These are phyloP conservation scores for Acrocera orbiculus DNA, from an alignment of 2,888 invertebrate species.

Conservation along the genomic window DNA sequence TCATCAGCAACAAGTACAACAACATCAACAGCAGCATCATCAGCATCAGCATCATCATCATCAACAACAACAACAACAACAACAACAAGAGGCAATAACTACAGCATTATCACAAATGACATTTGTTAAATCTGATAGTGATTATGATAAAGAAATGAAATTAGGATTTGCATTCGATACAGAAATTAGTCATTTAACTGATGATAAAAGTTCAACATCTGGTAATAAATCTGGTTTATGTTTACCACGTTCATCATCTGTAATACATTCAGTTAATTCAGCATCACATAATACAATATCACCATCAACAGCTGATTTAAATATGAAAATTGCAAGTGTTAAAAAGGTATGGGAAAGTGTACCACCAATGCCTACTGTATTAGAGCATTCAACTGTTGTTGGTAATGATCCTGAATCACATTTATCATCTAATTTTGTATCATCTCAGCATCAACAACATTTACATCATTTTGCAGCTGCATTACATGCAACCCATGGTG, in stretches of 20 bases:
- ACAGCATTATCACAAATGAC: constrained; percentile 46
- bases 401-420: constrained; percentile 13
- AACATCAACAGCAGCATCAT: constrained; percentile 12
- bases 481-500: constrained; percentile 12
- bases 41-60: constrained; percentile 7
- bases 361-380: constrained; percentile 47
- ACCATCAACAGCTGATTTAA: constrained; percentile 73
- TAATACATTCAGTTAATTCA: constrained; percentile 29
- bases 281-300: constrained; percentile 56
- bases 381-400: constrained; percentile 33
- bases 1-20: constrained; percentile 13
- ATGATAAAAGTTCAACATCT: constrained; percentile 37
- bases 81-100: constrained; percentile 25
- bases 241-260: constrained; percentile 40
- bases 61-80: constrained; percentile 9
- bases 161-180: constrained; percentile 81
- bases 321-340: constrained; percentile 85
- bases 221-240: constrained; percentile 10
- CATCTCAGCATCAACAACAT: constrained; percentile 20
- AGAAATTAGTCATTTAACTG: constrained; percentile 56
- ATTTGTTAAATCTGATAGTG: constrained; percentile 40
- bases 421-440: constrained; percentile 15
- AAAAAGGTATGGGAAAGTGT: constrained; percentile 65
- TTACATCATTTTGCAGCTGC: constrained; percentile 15
- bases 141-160: constrained; percentile 75